Evolutionary conservation across 2,113 vertebrate genomes (phyloP).

Genomic region (Eulemur macaco): DNA sequence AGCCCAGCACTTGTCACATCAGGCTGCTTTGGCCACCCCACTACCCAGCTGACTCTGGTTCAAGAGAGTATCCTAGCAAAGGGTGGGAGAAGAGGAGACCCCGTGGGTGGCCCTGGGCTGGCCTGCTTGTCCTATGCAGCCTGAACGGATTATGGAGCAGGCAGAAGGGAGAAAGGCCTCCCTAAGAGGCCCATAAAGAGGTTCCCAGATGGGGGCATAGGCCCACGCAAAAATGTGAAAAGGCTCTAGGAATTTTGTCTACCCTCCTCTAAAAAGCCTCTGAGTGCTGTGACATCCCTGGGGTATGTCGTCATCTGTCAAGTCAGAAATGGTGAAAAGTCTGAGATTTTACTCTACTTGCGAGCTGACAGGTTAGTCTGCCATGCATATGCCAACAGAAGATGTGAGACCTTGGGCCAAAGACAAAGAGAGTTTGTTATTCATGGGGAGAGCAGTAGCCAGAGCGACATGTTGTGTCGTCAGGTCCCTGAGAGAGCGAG

Average conservation of each 20-base stretch:
- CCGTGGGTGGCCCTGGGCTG: not conserved
- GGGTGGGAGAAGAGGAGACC: not conserved
- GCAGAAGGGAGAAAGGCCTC: too few species aligned
- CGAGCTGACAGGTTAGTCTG: too few species aligned
- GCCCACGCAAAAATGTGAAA: rapidly evolving
- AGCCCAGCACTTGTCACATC: not conserved
- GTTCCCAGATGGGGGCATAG: rapidly evolving
- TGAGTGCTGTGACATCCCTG: not conserved
- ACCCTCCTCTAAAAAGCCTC: not conserved
- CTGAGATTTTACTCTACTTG: too few species aligned
- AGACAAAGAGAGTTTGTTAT: not conserved
- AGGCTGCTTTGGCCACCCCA: not conserved
- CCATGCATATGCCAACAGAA: not conserved
- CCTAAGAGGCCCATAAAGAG: not conserved
- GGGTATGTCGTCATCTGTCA: not conserved
- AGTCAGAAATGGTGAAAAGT: not conserved
- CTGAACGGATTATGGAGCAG: not conserved
- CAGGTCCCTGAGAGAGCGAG: not conserved
- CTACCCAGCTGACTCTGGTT: not conserved
- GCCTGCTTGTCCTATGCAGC: not conserved
- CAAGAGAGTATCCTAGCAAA: not conserved
- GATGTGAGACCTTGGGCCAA: not conserved
- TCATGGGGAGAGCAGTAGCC: too few species aligned
- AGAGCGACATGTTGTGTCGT: not conserved
- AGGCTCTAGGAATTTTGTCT: not conserved